Percentiles rank a stretch among this genome's conserved stretches.
Conservation (phyloP, 2,797 vertebrate species). For the Smutsia gigantea region DNA sequence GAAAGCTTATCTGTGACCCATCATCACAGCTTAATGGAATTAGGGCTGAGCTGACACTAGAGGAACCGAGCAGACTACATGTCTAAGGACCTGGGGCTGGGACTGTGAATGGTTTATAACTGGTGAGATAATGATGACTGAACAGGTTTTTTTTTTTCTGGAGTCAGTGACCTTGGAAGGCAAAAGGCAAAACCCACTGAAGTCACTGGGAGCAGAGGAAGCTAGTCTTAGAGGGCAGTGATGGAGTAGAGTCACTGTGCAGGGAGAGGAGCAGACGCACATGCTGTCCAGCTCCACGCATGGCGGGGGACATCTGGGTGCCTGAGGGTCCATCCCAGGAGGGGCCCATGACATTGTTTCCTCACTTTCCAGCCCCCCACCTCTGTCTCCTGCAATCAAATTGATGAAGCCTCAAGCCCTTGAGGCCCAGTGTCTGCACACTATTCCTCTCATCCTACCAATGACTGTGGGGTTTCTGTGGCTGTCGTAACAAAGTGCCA, state of each 20-base stretch:
- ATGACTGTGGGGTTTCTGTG: not conserved
- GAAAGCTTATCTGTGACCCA: not conserved
- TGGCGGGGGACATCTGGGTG: no score
- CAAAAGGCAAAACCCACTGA: not conserved
- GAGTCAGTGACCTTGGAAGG: not conserved
- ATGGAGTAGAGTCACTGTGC: not conserved
- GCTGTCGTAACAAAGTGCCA: not conserved
- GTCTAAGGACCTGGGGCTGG: not conserved
- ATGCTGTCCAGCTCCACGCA: not conserved
- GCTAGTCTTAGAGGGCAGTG: not conserved
- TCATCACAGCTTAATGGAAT: not conserved
- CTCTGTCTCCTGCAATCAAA: no score
- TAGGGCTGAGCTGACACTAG: not conserved
- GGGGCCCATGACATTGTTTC: no score
- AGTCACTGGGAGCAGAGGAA: not conserved
- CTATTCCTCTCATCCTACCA: not conserved
- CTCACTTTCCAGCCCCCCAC: no score
- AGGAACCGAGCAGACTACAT: not conserved
- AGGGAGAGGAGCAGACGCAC: not conserved
- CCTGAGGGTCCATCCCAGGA: not conserved
- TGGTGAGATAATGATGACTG: not conserved
- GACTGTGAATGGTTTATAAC: not conserved
- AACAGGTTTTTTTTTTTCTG: not conserved
- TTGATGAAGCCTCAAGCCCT: not conserved
- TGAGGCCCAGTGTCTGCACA: not conserved